phyloP scores from a whole-genome alignment of 2,113 vertebrate genomes.

The Podarcis cretensis region DNA sequence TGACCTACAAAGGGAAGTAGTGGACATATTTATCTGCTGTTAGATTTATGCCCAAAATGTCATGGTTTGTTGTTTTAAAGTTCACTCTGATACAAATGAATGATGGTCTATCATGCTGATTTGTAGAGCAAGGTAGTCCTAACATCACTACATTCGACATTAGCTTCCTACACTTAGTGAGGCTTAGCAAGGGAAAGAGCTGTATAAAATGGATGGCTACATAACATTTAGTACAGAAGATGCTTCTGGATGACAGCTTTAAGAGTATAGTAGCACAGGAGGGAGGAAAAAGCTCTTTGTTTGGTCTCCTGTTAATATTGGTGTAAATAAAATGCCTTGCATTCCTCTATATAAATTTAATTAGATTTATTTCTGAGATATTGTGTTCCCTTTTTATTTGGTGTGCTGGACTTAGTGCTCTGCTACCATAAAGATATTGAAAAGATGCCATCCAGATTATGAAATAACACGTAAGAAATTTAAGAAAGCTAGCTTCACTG shows the following conservation, averaged over 20 bases:
- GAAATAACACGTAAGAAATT: slow-evolving; percentile 69
- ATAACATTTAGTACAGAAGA: fast-evolving
- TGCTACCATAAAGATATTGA: slow-evolving; percentile 63
- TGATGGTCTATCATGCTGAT: background rate
- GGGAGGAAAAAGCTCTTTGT: slow-evolving; percentile 48
- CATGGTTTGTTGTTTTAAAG: background rate
- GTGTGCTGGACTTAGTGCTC: slow-evolving; percentile 62
- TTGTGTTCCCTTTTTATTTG: slow-evolving; percentile 54
- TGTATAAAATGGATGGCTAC: slow-evolving; percentile 28
- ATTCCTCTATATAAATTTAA: slow-evolving; percentile 65
- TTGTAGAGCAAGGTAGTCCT: slow-evolving; percentile 11
- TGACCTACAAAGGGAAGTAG: background rate
- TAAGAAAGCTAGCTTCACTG: slow-evolving; percentile 57
- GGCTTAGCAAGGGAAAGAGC: slow-evolving; percentile 25
- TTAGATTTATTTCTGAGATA: slow-evolving; percentile 67
- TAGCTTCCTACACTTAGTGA: background rate
- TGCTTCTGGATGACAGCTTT: slow-evolving; percentile 36
- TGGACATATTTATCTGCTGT: background rate
- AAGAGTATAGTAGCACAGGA: slow-evolving; percentile 10
- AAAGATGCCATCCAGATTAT: slow-evolving; percentile 67
- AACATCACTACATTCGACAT: background rate
- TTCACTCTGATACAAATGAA: background rate
- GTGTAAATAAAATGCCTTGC: slow-evolving; percentile 68
- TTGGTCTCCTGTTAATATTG: slow-evolving; percentile 63
- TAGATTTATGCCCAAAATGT: background rate